Evolutionary conservation across 1,140 invertebrate genomes (phyloP), one percentile per base, ranked within the genome.

Genomic region (Drosophila tropicalis): DNA sequence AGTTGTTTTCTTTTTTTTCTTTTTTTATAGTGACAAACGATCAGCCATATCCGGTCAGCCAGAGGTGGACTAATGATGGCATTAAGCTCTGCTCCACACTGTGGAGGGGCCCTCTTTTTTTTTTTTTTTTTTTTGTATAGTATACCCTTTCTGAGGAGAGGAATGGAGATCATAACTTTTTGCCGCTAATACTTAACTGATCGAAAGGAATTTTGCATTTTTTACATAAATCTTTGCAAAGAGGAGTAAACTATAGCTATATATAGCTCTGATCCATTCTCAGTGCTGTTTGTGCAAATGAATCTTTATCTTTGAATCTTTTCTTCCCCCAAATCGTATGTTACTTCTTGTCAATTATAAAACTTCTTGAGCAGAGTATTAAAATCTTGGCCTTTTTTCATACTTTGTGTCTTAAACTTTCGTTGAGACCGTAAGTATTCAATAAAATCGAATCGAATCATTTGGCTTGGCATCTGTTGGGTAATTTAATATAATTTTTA

Each of bases 401-500:
- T 17, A 12, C 29, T 55, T 56, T 34, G 55, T 39, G 36, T 12
- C 36, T 39, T 5, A 13, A 55, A 77, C 75, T 78, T 78, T 78
- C 75, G 58, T 72, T 77, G 72, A 82, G 82, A 65, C 74, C 81
- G 68, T 83, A 83, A 85, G 70, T 83, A 70, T 89, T 87, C 84
- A 87, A 87, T 87, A 87, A 87, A 89, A 90, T 89, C 76, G 79
- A 68, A 79, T 68, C 67, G 68, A 70, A 76, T 70, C 73, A 55
- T 44, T 80, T 79, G 77, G 81, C 70, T 58, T 70, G 67, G 76
- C 80, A 79, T 82, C 83, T 79, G 68, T 76, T 67, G 65, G 80
- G 84, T 87, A 87, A 87, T 87, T 87, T 84, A 87, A 87, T 87
- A 87, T 87, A 89, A 87, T 87, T 89, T 87, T 87, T 87, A 89